Evolutionary conservation across 2,113 vertebrate genomes (phyloP), one percentile per base, ranked within the genome.

Genomic region (Acanthisitta chloris): DNA sequence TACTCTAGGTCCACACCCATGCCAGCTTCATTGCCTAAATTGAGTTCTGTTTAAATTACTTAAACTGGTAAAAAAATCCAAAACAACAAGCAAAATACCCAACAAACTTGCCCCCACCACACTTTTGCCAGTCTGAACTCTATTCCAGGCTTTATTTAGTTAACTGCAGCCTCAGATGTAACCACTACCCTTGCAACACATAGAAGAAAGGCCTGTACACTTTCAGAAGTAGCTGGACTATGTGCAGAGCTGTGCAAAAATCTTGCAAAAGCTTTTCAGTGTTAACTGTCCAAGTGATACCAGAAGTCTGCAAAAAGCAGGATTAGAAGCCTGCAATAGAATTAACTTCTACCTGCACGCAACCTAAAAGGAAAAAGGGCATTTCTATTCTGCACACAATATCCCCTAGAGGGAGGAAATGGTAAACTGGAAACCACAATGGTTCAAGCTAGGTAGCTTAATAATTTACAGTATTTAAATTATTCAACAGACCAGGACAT

Each of bases 201-300:
- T 11, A 34, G 21, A 36, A 52, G 36, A 34, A 57, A 31, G 0
- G 0, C 33, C 21, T 0, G 0, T 7, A 40, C 17, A 8, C 62
- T 87, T 24, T 48, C 52, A 73, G 54, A 33, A n/a, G 40, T 0
- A 51, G 45, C 51, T 67, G 14, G 49, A 12, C 51, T 28, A 28
- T 0, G 6, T 46, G 24, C 52, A 86, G 40, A 80, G 46, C 14
- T 9, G 17, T 13, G 42, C 26, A 18, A 33, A 12, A 54, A 17
- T 4, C 40, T 25, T 20, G 34, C 45, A 80, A 48, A 76, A 81
- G 6, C 8, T 49, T 48, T 15, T 11, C 42, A 43, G 66, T 25
- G 29, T 4, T 14, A 14, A 21, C 19, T 17, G n/a, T 29, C 34
- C 9, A 42, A 62, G 19, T 12, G 24, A 31, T 8, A 64, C 17